Percentiles rank a stretch among this genome's conserved stretches.
phyloP scores from a whole-genome alignment of 2,113 vertebrate genomes.

The Centropristis striata region DNA sequence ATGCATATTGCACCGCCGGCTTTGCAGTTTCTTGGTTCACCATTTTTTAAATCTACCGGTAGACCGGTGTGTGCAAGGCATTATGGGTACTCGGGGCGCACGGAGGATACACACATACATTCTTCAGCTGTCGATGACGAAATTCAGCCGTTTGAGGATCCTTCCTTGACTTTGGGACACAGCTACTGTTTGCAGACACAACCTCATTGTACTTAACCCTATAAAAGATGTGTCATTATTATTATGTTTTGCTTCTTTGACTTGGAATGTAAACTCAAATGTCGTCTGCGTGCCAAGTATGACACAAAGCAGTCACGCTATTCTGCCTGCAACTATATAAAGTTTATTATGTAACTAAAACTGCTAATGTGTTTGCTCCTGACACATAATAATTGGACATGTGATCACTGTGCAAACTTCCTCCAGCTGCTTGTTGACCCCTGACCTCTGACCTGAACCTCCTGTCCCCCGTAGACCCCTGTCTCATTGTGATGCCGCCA shows the following conservation, averaged over 20 bases:
- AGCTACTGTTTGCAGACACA: too few species aligned
- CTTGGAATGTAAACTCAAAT: too few species aligned
- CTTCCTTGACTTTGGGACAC: too few species aligned
- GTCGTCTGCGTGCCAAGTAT: background rate
- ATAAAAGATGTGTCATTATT: background rate
- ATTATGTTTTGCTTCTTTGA: background rate
- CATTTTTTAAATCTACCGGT: too few species aligned
- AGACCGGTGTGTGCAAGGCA: too few species aligned
- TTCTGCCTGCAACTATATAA: background rate
- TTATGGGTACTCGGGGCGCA: too few species aligned
- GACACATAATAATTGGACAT: background rate
- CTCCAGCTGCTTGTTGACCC: background rate
- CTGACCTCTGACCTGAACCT: slow-evolving; percentile 7
- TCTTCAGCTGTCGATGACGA: too few species aligned
- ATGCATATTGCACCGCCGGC: too few species aligned
- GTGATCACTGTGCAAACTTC: background rate
- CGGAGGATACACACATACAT: too few species aligned
- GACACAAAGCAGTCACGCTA: background rate
- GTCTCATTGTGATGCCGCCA: slow-evolving; percentile 90
- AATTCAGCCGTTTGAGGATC: too few species aligned
- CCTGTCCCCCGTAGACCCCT: slow-evolving; percentile 87
- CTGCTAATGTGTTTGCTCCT: background rate
- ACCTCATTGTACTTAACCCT: too few species aligned
- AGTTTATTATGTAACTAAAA: background rate
- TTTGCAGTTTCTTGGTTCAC: too few species aligned